Evolutionary conservation across 2,797 vertebrate species (phyloP).

Genomic region (Thripadectes ignobilis): DNA sequence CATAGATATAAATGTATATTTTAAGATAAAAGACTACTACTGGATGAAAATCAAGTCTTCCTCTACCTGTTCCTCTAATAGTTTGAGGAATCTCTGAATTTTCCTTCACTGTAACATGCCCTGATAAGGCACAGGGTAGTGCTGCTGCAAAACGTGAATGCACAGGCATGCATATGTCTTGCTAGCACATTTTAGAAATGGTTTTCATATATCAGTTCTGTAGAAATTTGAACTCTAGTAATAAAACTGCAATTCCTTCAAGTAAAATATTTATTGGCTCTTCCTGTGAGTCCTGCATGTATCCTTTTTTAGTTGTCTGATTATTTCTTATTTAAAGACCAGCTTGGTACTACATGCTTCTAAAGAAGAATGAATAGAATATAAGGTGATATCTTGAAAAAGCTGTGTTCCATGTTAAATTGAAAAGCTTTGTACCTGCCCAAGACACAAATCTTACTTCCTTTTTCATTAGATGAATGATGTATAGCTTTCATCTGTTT

Average conservation of each 20-base stretch:
- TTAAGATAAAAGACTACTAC: not conserved
- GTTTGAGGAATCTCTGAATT: not conserved
- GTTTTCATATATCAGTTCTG: not conserved
- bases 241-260: not conserved
- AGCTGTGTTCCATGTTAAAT: not conserved
- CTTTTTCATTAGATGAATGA: not conserved
- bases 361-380: not conserved
- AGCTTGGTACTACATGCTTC: not conserved
- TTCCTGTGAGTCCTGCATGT: not conserved
- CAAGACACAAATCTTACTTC: not conserved
- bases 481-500: not conserved
- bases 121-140: not conserved
- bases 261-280: not conserved
- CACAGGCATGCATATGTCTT: not conserved
- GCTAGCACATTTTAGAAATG: not conserved
- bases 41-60: not conserved
- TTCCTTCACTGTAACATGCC: not conserved
- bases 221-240: not conserved
- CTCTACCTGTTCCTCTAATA: not conserved
- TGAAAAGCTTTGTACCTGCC: not conserved
- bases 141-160: not conserved
- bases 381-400: not conserved
- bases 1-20: not conserved
- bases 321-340: not conserved
- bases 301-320: not conserved